A percentile compares a stretch with the other conserved stretches of the same genome.
Conservation (phyloP, 2,113 vertebrate genomes). For the Hyperoodon ampullatus region DNA sequence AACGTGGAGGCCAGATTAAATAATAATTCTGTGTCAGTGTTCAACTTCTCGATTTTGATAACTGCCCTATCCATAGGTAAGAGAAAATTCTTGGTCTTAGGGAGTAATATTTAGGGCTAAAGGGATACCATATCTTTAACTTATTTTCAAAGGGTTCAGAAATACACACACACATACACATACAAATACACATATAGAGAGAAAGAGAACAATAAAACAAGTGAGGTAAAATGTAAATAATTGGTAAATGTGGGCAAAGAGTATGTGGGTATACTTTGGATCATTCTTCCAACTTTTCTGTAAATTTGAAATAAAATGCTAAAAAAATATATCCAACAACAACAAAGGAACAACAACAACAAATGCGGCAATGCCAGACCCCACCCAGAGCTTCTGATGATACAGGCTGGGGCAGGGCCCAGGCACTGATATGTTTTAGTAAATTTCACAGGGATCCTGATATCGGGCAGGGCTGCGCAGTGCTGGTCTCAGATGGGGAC, state of each 20-base stretch:
- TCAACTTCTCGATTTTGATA: neutral
- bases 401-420: neutral
- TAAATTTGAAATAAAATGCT: constrained; percentile 4
- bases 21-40: too few relatives aligned
- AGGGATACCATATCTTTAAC: neutral
- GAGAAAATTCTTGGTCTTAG: neutral
- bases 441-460: neutral
- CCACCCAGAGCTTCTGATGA: neutral
- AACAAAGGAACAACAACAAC: neutral
- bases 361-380: accelerated
- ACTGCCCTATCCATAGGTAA: neutral
- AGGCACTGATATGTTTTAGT: neutral
- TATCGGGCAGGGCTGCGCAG: too few relatives aligned
- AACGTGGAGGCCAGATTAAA: neutral
- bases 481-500: neutral
- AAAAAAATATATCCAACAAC: neutral
- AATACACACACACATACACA: neutral
- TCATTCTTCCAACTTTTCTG: neutral
- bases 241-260: neutral
- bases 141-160: neutral
- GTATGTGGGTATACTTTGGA: neutral
- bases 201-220: neutral
- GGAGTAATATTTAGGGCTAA: neutral
- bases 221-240: neutral
- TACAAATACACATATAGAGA: neutral